Percentiles rank a stretch among this genome's conserved stretches.
Conservation (phyloP, 2,797 vertebrate species). For the Octomys mimax region DNA sequence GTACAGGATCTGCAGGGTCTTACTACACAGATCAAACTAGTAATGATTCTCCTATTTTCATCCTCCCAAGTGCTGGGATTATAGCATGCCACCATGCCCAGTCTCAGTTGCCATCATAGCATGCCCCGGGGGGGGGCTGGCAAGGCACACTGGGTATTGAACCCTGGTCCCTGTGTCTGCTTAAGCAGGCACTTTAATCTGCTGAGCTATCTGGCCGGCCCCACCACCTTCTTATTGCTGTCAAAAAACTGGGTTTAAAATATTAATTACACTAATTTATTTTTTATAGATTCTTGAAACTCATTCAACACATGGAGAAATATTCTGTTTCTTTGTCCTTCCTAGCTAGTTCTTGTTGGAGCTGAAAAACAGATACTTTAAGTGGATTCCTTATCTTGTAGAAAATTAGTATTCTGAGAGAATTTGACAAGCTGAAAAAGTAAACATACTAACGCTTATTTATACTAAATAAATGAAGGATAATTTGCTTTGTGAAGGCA, state of each 20-base stretch:
- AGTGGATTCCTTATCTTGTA: constrained; percentile 43
- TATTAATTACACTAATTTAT: not conserved
- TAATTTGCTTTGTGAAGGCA: constrained; percentile 64
- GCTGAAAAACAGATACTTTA: constrained; percentile 57
- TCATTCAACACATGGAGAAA: constrained; percentile 11
- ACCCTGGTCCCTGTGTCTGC: too few relatives aligned
- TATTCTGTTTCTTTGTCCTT: not conserved
- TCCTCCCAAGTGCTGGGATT: too few relatives aligned
- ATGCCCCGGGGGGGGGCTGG: too few relatives aligned
- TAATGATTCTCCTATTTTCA: too few relatives aligned
- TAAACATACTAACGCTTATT: not conserved
- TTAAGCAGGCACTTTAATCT: too few relatives aligned
- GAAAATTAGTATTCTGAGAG: constrained; percentile 58
- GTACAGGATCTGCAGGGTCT: too few relatives aligned
- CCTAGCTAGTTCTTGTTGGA: not conserved
- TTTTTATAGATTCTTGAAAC: constrained; percentile 41
- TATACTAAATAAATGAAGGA: constrained; percentile 20
- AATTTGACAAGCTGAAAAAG: constrained; percentile 71
- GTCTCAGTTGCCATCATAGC: too few relatives aligned
- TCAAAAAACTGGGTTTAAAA: not conserved
- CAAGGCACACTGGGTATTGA: too few relatives aligned
- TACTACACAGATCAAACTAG: too few relatives aligned
- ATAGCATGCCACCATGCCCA: too few relatives aligned
- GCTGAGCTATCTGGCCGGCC: too few relatives aligned
- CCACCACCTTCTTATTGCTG: constrained; percentile 33